Conservation (phyloP, 2,113 vertebrate genomes). For the Lates calcarifer region DNA sequence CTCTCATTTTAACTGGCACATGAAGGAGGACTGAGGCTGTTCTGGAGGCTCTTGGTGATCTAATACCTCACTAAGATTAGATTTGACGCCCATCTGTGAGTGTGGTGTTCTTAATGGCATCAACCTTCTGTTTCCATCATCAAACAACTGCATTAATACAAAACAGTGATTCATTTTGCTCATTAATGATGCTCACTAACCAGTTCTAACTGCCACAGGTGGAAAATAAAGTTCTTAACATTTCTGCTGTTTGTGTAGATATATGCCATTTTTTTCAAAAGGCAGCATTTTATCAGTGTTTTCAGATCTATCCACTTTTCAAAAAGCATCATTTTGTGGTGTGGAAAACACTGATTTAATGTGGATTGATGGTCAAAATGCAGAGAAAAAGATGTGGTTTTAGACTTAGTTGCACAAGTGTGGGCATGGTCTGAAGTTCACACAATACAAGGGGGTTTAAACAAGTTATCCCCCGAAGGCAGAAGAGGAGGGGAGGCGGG, state of each 20-base stretch:
- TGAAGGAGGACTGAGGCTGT: background rate
- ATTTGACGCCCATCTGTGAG: conserved; percentile 1
- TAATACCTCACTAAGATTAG: background rate
- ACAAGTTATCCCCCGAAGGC: conserved; percentile 38
- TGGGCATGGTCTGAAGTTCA: background rate
- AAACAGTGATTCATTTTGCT: background rate
- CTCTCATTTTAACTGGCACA: no score
- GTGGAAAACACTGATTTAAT: background rate
- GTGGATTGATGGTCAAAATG: background rate
- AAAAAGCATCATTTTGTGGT: background rate
- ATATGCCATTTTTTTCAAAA: no score
- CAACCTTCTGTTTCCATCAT: background rate
- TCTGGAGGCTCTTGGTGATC: background rate
- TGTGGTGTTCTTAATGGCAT: background rate
- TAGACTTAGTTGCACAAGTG: background rate
- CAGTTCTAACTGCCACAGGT: background rate
- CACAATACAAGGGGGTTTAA: conserved; percentile 27
- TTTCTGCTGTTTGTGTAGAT: background rate
- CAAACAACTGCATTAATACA: background rate
- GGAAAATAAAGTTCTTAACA: background rate
- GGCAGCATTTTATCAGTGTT: no score
- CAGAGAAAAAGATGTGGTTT: conserved; percentile 2
- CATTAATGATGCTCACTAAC: background rate
- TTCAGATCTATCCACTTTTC: background rate
- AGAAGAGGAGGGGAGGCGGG: background rate